These are phyloP conservation scores for Synodontis membranacea DNA, from an alignment of 2,113 vertebrate species.

Conservation along the genomic window DNA sequence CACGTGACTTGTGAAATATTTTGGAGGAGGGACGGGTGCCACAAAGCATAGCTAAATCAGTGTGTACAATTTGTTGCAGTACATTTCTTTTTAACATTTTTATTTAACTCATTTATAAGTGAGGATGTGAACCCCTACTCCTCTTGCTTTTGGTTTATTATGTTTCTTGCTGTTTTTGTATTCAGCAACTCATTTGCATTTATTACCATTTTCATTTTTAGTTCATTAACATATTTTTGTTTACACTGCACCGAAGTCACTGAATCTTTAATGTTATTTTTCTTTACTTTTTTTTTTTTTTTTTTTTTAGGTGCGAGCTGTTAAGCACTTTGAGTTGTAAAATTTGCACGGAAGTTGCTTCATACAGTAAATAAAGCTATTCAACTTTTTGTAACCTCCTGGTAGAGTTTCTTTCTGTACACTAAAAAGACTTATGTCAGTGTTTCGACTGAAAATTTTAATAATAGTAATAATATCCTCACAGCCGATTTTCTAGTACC, in stretches of 20 bases:
- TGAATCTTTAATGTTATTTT: background rate
- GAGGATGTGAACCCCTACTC: background rate
- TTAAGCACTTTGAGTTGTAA: background rate
- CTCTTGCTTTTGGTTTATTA: background rate
- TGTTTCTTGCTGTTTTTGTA: background rate
- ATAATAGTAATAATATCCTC: background rate
- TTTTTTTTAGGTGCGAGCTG: background rate
- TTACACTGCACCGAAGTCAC: background rate
- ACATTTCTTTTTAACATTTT: background rate
- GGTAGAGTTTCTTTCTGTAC: background rate
- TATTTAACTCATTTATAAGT: background rate
- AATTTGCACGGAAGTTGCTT: background rate
- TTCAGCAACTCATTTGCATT: background rate
- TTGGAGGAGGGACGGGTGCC: background rate
- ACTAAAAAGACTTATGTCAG: background rate
- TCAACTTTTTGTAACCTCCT: background rate
- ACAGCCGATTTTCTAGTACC: background rate
- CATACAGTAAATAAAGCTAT: conserved; percentile 8
- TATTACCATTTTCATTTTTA: background rate
- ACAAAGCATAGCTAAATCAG: background rate
- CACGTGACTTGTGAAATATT: background rate
- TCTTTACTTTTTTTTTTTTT: background rate
- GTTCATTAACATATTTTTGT: background rate
- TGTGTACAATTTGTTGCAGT: background rate
- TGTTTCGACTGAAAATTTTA: background rate